phyloP scores from a whole-genome alignment of 2,888 invertebrate genomes.

The Onchidella celtica region DNA sequence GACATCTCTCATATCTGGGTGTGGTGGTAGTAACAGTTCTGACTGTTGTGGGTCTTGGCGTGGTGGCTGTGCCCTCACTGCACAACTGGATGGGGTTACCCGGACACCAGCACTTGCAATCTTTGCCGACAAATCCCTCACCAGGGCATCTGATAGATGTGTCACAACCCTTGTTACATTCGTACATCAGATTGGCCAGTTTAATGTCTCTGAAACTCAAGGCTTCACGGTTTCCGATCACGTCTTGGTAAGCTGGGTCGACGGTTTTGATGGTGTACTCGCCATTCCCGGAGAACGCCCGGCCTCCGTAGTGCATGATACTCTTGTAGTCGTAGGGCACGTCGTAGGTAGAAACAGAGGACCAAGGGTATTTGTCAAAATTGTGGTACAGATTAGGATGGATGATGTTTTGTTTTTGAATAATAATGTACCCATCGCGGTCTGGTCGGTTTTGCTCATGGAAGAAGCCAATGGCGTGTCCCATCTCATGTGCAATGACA shows the following conservation, averaged over 20 bases:
- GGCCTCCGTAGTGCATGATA: conserved; percentile 70
- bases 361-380: conserved; percentile 60
- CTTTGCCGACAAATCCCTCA: conserved; percentile 48
- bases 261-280: conserved; percentile 69
- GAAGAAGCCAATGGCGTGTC: conserved; percentile 66
- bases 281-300: conserved; percentile 67
- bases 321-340: conserved; percentile 71
- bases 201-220: conserved; percentile 69
- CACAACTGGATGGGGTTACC: conserved; percentile 52
- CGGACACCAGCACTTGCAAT: conserved; percentile 51
- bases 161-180: conserved; percentile 54
- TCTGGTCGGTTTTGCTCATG: conserved; percentile 69
- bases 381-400: conserved; percentile 57
- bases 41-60: background rate
- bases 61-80: conserved; percentile 29
- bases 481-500: conserved; percentile 64
- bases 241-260: conserved; percentile 65
- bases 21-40: background rate
- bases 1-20: conserved; percentile 28
- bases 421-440: conserved; percentile 61
- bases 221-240: conserved; percentile 67
- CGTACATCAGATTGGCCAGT: conserved; percentile 67
- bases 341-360: conserved; percentile 54
- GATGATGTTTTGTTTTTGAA: conserved; percentile 61
- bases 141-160: conserved; percentile 43